Conservation (phyloP, 2,888 invertebrate species). For the Lissonota sp. region DNA sequence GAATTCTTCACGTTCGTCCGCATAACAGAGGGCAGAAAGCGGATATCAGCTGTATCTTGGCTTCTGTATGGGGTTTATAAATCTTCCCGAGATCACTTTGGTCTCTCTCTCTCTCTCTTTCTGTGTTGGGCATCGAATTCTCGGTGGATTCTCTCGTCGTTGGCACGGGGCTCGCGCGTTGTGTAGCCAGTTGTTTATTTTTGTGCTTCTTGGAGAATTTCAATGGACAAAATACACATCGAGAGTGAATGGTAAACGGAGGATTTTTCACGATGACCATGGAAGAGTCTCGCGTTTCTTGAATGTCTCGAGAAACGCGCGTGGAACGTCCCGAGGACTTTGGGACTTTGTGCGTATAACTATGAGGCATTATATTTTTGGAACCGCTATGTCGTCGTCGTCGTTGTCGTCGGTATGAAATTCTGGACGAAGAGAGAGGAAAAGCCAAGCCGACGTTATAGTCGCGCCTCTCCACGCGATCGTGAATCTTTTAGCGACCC, state of each 20-base stretch:
- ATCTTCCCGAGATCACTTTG: constrained; percentile 8
- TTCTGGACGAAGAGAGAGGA: constrained; percentile 21
- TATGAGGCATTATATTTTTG: constrained; percentile 59
- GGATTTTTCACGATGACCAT: constrained; percentile 47
- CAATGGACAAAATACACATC: constrained; percentile 29
- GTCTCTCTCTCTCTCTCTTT: constrained; percentile 34
- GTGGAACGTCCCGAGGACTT: constrained; percentile 15
- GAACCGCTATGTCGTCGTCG: constrained; percentile 46
- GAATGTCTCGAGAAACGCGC: constrained; percentile 28
- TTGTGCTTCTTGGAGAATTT: constrained; percentile 12
- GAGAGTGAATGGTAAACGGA: constrained; percentile 32
- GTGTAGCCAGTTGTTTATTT: constrained; percentile 40
- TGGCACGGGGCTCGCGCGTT: too few relatives aligned
- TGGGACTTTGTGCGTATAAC: background rate
- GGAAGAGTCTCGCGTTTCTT: constrained; percentile 18
- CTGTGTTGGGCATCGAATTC: constrained; percentile 51
- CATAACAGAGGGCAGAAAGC: constrained; percentile 7
- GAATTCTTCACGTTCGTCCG: constrained; percentile 26
- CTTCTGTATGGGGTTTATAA: too few relatives aligned
- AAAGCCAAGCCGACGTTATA: background rate
- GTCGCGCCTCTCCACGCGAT: constrained; percentile 58
- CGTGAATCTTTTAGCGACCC: constrained; percentile 76
- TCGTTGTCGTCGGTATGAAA: constrained; percentile 13
- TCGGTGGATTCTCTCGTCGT: constrained; percentile 47
- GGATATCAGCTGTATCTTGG: background rate